Conservation (phyloP, 2,113 vertebrate genomes). For the Candoia aspera region DNA sequence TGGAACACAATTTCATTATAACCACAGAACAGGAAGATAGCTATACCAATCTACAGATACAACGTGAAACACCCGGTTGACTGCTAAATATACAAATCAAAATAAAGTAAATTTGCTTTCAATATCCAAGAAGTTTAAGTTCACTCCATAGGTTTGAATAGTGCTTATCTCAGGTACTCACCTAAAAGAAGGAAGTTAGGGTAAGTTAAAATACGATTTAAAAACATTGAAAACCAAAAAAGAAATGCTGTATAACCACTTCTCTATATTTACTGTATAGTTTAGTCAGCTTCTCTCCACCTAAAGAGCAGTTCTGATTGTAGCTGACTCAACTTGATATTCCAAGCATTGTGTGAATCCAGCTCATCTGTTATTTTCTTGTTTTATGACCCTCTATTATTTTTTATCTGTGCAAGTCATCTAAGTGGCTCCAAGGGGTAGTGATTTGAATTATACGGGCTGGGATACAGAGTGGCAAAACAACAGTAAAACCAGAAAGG, state of each 20-base stretch:
- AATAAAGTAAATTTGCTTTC: not conserved
- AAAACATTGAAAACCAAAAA: not conserved
- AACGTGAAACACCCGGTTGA: not conserved
- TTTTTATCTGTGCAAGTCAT: constrained; percentile 30
- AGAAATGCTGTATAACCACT: not conserved
- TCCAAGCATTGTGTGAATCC: constrained; percentile 21
- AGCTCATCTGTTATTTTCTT: constrained; percentile 24
- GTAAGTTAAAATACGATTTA: not conserved
- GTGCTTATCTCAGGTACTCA: not conserved
- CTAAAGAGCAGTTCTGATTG: constrained; percentile 21
- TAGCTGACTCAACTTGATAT: constrained; percentile 16
- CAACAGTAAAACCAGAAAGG: not conserved
- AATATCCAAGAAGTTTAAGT: not conserved
- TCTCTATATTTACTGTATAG: not conserved
- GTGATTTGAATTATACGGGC: constrained; percentile 13
- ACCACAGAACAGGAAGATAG: not conserved
- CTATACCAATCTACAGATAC: not conserved
- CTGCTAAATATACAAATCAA: not conserved
- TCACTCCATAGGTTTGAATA: not conserved
- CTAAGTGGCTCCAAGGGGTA: constrained; percentile 12
- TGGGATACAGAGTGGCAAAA: constrained; percentile 23
- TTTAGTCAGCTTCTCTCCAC: not conserved
- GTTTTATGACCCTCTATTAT: constrained; percentile 46
- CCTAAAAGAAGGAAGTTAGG: not conserved
- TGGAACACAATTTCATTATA: not conserved